Evolutionary conservation across 92 coral and sea anemone genomes (phyloP), one percentile per base, ranked within the genome.

Genomic region (Blastomussa wellsi): DNA sequence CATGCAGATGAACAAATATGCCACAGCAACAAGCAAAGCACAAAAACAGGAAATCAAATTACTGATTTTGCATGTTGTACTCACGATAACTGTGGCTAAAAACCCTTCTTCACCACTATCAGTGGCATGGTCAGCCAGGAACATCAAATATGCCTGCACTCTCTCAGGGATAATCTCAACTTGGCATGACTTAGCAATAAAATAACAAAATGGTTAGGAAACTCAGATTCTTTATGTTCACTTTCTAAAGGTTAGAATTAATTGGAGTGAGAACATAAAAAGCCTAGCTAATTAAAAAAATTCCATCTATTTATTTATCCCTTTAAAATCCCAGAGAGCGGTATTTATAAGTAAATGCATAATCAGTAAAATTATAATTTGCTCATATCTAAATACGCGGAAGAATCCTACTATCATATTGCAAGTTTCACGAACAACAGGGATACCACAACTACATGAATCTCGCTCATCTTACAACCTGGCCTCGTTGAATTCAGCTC

Each of bases 81-180:
- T 77, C 84, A 95, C 98, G 87, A 95, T 75, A 66, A 91, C 81
- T 49, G 98, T 86, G 20, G 91, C 88, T n/a, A 92, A 76, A 74
- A 94, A 93, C 33, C 94, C 98, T 68, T 91, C 90, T 20, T 92
- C 94, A 4, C 78, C 80, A 51, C 88, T 90, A 28, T 86, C 87
- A 19, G 90, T 89, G 28, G 92, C 85, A 83, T 96, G 90, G 33
- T 94, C 87, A 10, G 99, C 87, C 28, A 96, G 82, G 86, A 96
- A 96, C 81, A 94, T 90, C 36, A 96, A 69, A 79, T 96, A 96
- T 1, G 99, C 98, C 78, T 96, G 98, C 2, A 92, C 78, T 86
- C 99, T 87, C 77, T 92, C 92, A 22, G 95, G 95, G 39, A 88
- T 86, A 49, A 96, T 91, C 89, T 96, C 99, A 64, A 94, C 93